Evolutionary conservation across 2,113 vertebrate species (phyloP), one percentile per base, ranked within the genome.

Genomic region (Sinocyclocheilus rhinocerous): DNA sequence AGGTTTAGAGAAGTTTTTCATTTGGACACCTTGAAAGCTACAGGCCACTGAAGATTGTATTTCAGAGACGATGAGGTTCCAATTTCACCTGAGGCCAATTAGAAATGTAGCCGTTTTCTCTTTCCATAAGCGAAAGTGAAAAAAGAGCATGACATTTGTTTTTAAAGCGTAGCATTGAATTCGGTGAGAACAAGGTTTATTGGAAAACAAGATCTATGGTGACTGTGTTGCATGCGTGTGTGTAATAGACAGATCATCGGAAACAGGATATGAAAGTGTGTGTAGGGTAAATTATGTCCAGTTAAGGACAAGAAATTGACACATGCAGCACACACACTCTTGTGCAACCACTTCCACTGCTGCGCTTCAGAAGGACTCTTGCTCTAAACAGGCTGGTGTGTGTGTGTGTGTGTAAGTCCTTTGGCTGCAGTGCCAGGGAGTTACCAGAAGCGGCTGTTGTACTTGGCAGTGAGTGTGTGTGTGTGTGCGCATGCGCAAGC

Each of bases 381-480:
- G 83, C 85, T 89, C 70, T 80, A 81, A 89, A 84, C 84, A 75
- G 89, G 88, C 87, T 67, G 72, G 87, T 85, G 87, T 85, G 90
- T 83, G 57, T 52, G 48, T 50, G 63, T 70, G 55, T 81, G 77
- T 82, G 86, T 65, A 36, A 9, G 52, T 86, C 45, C 76, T 67
- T 88, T 76, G 69, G 20, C 36, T 50, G 52, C 73, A n/a, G 45
- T 87, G 92, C 94, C 93, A 95, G 91, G 90, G 85, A 92, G 89
- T 95, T 95, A 94, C 94, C 94, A 94, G 93, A 95, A 95, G 90
- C 92, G 89, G 90, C 92, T 95, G 93, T 94, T 95, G 92, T 91
- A 91, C 89, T 95, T 95, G 95, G 94, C 94, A 76, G 82, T 82
- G 81, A 87, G 67, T 69, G 63, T 82, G 45, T 48, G 10, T 42